Evolutionary conservation across 2,888 invertebrate genomes (phyloP), one percentile per base, ranked within the genome.

Genomic region (Erebia ligea): DNA sequence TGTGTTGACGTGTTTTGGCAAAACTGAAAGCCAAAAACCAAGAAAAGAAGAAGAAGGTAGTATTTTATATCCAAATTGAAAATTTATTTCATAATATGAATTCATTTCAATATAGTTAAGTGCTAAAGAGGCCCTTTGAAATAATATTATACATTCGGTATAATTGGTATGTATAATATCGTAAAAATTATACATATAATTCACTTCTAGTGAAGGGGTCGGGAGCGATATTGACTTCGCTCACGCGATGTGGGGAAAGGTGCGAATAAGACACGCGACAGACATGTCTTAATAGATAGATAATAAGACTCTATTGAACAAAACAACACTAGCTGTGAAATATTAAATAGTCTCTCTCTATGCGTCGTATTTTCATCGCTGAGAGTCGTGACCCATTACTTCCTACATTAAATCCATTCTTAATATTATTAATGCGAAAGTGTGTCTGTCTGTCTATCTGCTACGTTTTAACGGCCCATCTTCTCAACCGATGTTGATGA

Each of bases 121-220:
- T 11, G 3, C 50, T 48, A 25, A 50, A 15, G 48, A 42, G 42
- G 19, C 17, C 40, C 40, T 45, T 42, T 17, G 19, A 61, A 61
- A n/a, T 61, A 10, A 61, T 17, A 61, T 69, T 17, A 61, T 69
- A 75, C 65, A 68, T 75, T 71, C 68, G 66, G 81, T 80, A 81
- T 86, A 86, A 87, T 87, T 85, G 83, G 79, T 81, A n/a, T 83
- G 86, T 81, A 84, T 85, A 85, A 82, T 83, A 85, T 85, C 84
- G 83, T 86, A 84, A 86, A 87, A 85, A 85, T 81, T 82, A 54
- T 54, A 54, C 54, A 84, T 45, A 42, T 62, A 62, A 45, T 48
- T 45, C 80, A 81, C 82, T 73, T 80, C 84, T 73, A 67, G 50
- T 86, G 84, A 85, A 84, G 82, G 84, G 86, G 83, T 83, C 77